phyloP scores from a whole-genome alignment of 2,797 vertebrate genomes.

The Sebastes goodei region DNA sequence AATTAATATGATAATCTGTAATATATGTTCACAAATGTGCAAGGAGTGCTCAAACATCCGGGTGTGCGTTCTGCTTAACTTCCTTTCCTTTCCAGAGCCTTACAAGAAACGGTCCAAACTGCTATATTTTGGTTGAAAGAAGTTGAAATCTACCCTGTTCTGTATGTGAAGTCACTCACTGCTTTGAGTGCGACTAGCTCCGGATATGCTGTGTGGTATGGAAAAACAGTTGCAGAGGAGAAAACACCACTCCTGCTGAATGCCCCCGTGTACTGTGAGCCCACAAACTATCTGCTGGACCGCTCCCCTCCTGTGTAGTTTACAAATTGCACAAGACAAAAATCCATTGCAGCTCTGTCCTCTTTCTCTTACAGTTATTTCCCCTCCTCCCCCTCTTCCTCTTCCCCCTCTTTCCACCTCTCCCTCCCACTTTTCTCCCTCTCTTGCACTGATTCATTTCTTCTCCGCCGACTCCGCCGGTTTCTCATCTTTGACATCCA shows the following conservation, averaged over 20 bases:
- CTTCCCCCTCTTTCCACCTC: neutral
- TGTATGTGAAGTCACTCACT: conserved; percentile 15
- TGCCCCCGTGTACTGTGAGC: conserved; percentile 27
- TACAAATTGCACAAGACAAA: conserved; percentile 63
- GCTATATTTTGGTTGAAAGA: conserved; percentile 21
- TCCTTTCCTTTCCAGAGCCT: conserved; percentile 5
- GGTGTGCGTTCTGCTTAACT: neutral
- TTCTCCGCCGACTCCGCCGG: conserved; percentile 81
- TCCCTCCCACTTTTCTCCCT: conserved; percentile 5
- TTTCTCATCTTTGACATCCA: conserved; percentile 88
- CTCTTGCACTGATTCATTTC: conserved; percentile 43
- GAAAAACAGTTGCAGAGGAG: conserved; percentile 44
- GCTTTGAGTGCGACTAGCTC: conserved; percentile 27
- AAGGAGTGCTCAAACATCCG: conserved; percentile 50
- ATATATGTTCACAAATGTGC: conserved; percentile 60
- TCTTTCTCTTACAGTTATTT: conserved; percentile 36
- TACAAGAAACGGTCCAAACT: conserved; percentile 4
- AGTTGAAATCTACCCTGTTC: conserved; percentile 24
- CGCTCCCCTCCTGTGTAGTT: conserved; percentile 42
- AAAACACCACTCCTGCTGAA: conserved; percentile 48
- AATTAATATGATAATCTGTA: conserved; percentile 57
- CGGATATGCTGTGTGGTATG: conserved; percentile 45
- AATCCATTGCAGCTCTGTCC: conserved; percentile 25
- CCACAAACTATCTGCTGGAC: conserved; percentile 40
- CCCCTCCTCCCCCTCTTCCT: neutral